Percentiles rank a stretch among this genome's conserved stretches.
Evolutionary conservation across 1,140 invertebrate genomes (phyloP).

Genomic region (Holotrichia oblita): DNA sequence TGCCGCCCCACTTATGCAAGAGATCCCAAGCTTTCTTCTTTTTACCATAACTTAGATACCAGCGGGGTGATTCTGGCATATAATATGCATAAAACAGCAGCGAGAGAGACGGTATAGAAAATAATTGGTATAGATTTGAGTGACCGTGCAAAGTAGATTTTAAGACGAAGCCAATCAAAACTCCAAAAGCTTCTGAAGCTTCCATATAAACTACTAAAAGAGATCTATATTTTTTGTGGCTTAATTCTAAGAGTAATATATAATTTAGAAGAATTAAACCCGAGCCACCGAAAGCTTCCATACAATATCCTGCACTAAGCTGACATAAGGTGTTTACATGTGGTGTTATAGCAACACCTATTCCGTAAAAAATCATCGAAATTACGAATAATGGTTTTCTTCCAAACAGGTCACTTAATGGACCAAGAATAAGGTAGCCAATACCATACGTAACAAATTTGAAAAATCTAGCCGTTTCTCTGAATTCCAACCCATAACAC

Average conservation of each 20-base stretch:
- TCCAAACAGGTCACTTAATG: neutral
- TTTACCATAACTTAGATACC: constrained; percentile 14
- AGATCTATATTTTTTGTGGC: neutral
- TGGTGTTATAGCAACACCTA: neutral
- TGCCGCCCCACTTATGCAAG: neutral
- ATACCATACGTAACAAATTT: neutral
- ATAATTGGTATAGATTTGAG: neutral
- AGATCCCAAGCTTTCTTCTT: neutral
- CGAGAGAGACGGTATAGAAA: neutral
- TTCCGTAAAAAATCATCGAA: neutral
- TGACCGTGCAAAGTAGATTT: neutral
- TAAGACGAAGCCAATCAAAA: neutral
- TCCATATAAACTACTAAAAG: neutral
- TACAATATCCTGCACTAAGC: neutral
- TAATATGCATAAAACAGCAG: neutral
- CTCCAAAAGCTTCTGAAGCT: neutral
- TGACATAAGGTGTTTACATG: neutral
- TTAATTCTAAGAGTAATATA: neutral
- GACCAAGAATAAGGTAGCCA: neutral
- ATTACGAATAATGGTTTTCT: neutral
- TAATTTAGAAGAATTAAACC: neutral
- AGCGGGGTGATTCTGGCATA: constrained; percentile 2
- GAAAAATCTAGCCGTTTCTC: neutral
- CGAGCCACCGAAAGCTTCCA: neutral
- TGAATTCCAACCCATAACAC: neutral